A percentile compares a stretch with the other conserved stretches of the same genome.
These are phyloP conservation scores for Rugalucina vietnamica DNA, from an alignment of 2,888 invertebrate species.

Conservation along the genomic window DNA sequence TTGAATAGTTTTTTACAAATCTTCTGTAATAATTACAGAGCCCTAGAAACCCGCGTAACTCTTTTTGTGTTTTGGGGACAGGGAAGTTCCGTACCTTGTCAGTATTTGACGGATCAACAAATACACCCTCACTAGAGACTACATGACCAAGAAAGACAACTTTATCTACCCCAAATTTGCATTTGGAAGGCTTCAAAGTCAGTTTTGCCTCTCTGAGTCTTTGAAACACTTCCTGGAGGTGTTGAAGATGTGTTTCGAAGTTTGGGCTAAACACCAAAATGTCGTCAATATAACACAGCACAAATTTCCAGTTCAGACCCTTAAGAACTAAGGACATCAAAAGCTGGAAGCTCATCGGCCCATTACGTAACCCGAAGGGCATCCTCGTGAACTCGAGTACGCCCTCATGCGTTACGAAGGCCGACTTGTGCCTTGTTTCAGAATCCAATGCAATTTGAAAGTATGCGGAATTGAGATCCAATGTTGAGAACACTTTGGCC, in stretches of 20 bases:
- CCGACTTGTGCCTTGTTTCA: slow-evolving; percentile 50
- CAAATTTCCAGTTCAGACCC: slow-evolving; percentile 54
- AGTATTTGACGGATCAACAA: slow-evolving; percentile 47
- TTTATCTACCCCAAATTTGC: slow-evolving; percentile 46
- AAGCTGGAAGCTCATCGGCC: slow-evolving; percentile 54
- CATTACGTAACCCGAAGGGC: slow-evolving; percentile 59
- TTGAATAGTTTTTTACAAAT: slow-evolving; percentile 50
- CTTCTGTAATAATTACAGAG: slow-evolving; percentile 60
- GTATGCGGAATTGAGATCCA: slow-evolving; percentile 55
- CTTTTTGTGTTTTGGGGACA: slow-evolving; percentile 43
- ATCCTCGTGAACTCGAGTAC: slow-evolving; percentile 46
- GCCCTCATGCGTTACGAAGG: slow-evolving; percentile 57
- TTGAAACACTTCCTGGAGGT: slow-evolving; percentile 53
- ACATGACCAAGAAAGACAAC: slow-evolving; percentile 58
- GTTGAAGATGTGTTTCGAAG: slow-evolving; percentile 54
- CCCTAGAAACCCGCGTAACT: slow-evolving; percentile 56
- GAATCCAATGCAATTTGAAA: slow-evolving; percentile 54
- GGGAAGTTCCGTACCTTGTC: slow-evolving; percentile 52
- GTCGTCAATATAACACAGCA: slow-evolving; percentile 59
- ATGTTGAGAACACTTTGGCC: slow-evolving; percentile 48
- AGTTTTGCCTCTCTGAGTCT: slow-evolving; percentile 48
- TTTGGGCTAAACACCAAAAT: slow-evolving; percentile 50
- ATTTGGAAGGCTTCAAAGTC: slow-evolving; percentile 61
- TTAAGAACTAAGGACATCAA: slow-evolving; percentile 53
- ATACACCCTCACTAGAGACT: slow-evolving; percentile 45